Evolutionary conservation across 2,888 invertebrate genomes (phyloP), one percentile per base, ranked within the genome.

Genomic region (Crematogaster levior): DNA sequence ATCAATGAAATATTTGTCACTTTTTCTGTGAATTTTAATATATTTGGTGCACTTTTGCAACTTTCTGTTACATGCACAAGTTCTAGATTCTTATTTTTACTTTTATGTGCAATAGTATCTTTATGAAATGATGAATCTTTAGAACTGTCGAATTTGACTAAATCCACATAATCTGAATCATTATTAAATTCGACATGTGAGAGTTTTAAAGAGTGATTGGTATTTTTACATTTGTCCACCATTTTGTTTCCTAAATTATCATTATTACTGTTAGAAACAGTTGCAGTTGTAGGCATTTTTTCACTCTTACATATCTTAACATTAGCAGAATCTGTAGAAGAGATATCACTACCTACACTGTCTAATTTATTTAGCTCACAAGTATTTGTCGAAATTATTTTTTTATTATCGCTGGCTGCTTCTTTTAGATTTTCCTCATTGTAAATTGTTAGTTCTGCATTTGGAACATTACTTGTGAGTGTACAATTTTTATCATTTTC

Each of bases 391-490:
- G 30, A 9, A 27, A 75, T 68, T n/a, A 30, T 12, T 30, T 34
- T 37, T 40, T 65, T 53, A 51, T 7, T 37, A 68, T 79, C 56
- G n/a, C 18, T 27, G 21, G 34, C 27, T 61, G 63, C 24, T 3
- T 74, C 56, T 53, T 48, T 81, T 48, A 53, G 24, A n/a, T 37
- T 58, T 30, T 58, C 46, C 58, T 82, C 34, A 58, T 10, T 27
- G 24, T 60, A n/a, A n/a, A 30, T 43, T 18, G 24, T 37, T 80
- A n/a, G 1, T 21, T 66, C 43, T 60, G 18, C 27, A 30, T 63
- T 65, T 63, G 18, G 68, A 73, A 34, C n/a, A 79, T 74, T 68
- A 48, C 18, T 61, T 75, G 61, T 86, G 58, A 61, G 82, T 86
- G n/a, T 18, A 70, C 4, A 0, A 46, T 51, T 60, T 68, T 7